These are phyloP conservation scores for Dryococelus australis DNA, from an alignment of 2,888 invertebrate species.

Conservation along the genomic window DNA sequence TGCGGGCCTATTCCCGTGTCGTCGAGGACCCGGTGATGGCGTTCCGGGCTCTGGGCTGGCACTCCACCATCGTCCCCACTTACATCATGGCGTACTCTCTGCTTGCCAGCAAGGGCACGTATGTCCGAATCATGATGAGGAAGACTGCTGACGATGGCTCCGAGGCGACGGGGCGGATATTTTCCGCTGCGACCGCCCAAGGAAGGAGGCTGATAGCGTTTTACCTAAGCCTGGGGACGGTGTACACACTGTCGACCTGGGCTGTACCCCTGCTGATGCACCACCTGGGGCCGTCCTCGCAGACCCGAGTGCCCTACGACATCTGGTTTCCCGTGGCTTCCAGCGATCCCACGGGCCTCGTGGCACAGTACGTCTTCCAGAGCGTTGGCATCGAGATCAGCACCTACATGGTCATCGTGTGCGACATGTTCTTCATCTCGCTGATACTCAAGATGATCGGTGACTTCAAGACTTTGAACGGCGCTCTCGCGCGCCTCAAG, in stretches of 20 bases:
- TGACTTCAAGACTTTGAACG: not conserved
- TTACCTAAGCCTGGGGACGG: not conserved
- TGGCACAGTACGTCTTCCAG: not conserved
- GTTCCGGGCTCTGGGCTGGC: not conserved
- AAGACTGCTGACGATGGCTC: not conserved
- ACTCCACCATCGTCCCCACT: not conserved
- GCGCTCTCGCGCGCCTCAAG: not conserved
- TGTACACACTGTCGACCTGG: not conserved
- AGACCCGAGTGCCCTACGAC: not conserved
- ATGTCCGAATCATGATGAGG: not conserved
- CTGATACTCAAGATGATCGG: not conserved
- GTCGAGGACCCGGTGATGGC: not conserved
- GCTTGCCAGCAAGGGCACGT: not conserved
- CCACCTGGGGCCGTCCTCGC: too few species aligned
- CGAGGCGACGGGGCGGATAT: not conserved
- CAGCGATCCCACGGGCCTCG: not conserved
- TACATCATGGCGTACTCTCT: not conserved
- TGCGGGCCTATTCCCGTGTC: not conserved
- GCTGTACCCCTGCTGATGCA: not conserved
- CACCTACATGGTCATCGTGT: constrained; percentile 3
- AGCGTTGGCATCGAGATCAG: constrained; percentile 2
- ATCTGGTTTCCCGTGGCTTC: not conserved
- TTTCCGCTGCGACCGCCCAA: not conserved
- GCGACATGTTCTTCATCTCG: constrained; percentile 16
- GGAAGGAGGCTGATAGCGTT: not conserved